These are phyloP conservation scores for Metridium senile DNA, from an alignment of 92 coral and sea anemone species.

Conservation along the genomic window DNA sequence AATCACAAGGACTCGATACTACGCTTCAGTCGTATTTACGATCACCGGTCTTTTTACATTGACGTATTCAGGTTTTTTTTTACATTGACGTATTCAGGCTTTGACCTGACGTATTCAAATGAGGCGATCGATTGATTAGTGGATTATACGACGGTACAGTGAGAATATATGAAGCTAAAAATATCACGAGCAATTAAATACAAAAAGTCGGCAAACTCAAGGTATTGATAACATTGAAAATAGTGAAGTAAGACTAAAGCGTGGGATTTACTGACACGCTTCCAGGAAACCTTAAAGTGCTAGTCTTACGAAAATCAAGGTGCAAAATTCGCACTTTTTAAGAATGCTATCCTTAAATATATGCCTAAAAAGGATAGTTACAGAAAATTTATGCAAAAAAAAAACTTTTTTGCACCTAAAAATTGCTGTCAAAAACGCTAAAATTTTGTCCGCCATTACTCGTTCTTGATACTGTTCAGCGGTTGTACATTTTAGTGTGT, in stretches of 20 bases:
- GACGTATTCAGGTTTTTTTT: neutral
- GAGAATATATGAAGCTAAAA: neutral
- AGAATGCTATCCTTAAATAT: too few species aligned
- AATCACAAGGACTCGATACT: constrained; percentile 1
- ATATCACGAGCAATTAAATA: too few species aligned
- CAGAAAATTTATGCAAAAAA: too few species aligned
- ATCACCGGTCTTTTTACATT: neutral
- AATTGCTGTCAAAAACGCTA: too few species aligned
- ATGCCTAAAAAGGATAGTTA: too few species aligned
- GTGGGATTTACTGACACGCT: neutral
- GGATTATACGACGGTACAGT: neutral
- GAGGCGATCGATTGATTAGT: neutral
- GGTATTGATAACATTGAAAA: neutral
- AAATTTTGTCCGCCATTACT: too few species aligned
- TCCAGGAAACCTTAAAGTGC: neutral
- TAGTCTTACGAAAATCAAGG: too few species aligned
- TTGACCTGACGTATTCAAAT: neutral
- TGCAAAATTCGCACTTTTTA: too few species aligned
- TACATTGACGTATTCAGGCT: neutral
- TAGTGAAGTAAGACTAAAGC: neutral
- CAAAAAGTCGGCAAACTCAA: neutral
- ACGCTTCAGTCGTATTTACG: neutral
- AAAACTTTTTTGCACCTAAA: too few species aligned
- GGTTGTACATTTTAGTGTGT: too few species aligned
- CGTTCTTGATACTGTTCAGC: too few species aligned